A percentile compares a stretch with the other conserved stretches of the same genome.
These are phyloP conservation scores for Potamarius usumacintae DNA, from an alignment of 2,113 vertebrate species.

Conservation along the genomic window DNA sequence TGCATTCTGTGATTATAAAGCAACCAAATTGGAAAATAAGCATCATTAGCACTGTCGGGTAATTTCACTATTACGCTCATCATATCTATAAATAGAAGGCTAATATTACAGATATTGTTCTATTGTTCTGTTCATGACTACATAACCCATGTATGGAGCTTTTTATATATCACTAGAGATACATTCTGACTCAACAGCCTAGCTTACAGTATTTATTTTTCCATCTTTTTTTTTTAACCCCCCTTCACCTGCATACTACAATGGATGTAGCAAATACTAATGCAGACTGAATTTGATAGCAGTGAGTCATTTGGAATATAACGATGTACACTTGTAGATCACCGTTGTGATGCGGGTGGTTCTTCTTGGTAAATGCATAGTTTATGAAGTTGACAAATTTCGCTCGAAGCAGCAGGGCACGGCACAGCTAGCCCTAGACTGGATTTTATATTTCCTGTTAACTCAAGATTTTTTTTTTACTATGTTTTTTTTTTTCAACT, in stretches of 20 bases:
- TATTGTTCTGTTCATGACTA: constrained; percentile 12
- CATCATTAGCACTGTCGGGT: background rate
- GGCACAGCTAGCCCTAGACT: background rate
- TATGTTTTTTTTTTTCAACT: background rate
- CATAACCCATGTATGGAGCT: background rate
- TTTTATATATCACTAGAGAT: constrained; percentile 11
- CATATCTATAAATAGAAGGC: background rate
- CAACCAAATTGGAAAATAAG: background rate
- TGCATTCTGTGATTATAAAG: background rate
- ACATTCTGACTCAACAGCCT: constrained; percentile 43
- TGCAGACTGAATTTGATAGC: background rate
- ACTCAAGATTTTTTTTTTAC: background rate
- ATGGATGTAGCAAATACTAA: background rate
- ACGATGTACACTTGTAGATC: background rate
- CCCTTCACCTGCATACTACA: background rate
- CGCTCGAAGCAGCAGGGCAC: background rate
- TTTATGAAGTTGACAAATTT: constrained; percentile 18
- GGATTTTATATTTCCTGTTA: background rate
- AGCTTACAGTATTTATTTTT: constrained; percentile 19
- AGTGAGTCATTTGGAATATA: constrained; percentile 9
- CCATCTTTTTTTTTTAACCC: background rate
- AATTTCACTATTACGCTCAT: constrained; percentile 1
- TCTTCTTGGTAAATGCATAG: background rate
- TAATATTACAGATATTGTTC: constrained; percentile 34
- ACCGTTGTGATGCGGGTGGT: background rate